phyloP scores from a whole-genome alignment of 1,140 invertebrate genomes.

The Olivierus martensii region DNA sequence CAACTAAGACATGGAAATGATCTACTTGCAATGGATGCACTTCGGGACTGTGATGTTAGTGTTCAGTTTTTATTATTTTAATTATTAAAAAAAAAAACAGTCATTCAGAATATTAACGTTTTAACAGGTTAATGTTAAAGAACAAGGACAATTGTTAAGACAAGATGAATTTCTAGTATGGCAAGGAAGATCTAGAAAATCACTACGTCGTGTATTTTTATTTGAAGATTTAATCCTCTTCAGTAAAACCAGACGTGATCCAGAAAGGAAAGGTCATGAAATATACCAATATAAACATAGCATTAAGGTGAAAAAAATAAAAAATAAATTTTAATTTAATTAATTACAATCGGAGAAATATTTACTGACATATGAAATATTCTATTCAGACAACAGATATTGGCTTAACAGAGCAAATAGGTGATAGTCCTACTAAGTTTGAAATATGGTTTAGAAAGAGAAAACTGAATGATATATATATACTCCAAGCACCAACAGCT shows the following conservation, averaged over 20 bases:
- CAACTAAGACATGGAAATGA: conserved; percentile 18
- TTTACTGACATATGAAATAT: too few relatives aligned
- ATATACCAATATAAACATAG: conserved; percentile 18
- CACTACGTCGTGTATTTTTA: conserved; percentile 14
- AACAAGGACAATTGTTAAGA: conserved; percentile 14
- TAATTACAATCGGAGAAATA: too few relatives aligned
- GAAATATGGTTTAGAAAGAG: conserved; percentile 19
- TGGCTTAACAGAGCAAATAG: conserved; percentile 16
- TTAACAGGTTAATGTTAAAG: conserved; percentile 17
- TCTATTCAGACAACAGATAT: conserved; percentile 15
- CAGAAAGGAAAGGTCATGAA: conserved; percentile 16
- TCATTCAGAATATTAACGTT: neutral
- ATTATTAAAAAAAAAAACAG: neutral
- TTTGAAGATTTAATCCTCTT: conserved; percentile 18
- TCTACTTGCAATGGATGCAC: conserved; percentile 17
- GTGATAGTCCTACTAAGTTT: conserved; percentile 19
- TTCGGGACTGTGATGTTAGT: conserved; percentile 18
- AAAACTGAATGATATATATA: conserved; percentile 14
- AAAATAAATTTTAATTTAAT: too few relatives aligned
- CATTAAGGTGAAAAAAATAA: conserved; percentile 17
- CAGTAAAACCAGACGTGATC: conserved; percentile 17
- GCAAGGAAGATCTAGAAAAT: conserved; percentile 15
- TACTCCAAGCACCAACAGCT: conserved; percentile 14
- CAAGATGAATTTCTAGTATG: conserved; percentile 18
- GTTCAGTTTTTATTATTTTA: too few relatives aligned